Evolutionary conservation across 2,888 invertebrate genomes (phyloP), one percentile per base, ranked within the genome.

Genomic region (Athalia rosae): DNA sequence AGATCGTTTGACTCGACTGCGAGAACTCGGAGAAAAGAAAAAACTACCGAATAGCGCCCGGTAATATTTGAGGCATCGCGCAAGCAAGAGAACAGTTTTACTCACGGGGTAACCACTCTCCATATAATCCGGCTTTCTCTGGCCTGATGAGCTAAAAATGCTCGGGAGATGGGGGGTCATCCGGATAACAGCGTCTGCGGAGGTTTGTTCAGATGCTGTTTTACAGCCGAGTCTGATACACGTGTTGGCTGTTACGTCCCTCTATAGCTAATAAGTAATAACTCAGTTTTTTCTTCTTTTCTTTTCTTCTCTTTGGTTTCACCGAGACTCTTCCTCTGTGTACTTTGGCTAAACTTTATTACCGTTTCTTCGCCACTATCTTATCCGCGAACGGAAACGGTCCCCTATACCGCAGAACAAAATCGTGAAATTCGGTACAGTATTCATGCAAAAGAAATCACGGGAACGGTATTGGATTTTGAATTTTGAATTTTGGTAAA

Each of bases 121-220:
- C 6, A 5, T 48, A 48, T n/a, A 50, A 28, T 45, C 56, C 56
- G 50, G 58, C 71, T 71, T 71, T 71, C 71, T 71, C 58, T 71
- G 71, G 71, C 71, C 71, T 71, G 71, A 71, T 71, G 71, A 71
- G 41, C 71, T 71, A 71, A 71, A 71, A 71, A 58, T 71, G 71
- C 41, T 58, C 13, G 45, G 13, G 71, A 58, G 41, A 58, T 71
- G 58, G 11, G n/a, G 71, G 28, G 71, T 47, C 58, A 13, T 71
- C 28, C 28, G 28, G 58, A 58, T 71, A 58, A 71, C 58, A 71
- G 41, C 58, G 71, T 58, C 71, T 50, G 53, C 53, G n/a, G 71
- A 71, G 71, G 71, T 71, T 71, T 71, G 71, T 71, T 71, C 71
- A 71, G 71, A 71, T 71, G 71, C 58, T 71, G 71, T 71, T 71